Evolutionary conservation across 2,797 vertebrate species (phyloP).

Genomic region (Hafferia zeledoni): DNA sequence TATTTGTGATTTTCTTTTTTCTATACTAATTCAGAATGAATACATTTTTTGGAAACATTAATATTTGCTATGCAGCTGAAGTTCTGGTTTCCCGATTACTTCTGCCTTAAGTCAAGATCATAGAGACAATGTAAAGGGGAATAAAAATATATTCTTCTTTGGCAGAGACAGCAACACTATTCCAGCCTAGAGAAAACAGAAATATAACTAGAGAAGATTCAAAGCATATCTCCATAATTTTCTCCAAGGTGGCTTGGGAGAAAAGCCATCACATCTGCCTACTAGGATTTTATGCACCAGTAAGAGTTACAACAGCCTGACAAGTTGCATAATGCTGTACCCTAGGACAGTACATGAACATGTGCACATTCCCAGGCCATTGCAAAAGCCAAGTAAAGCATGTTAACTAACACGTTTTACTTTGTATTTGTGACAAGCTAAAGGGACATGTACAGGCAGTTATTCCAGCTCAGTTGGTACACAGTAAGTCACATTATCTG

Average conservation of each 20-base stretch:
- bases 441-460: neutral
- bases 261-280: neutral
- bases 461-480: neutral
- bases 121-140: neutral
- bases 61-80: neutral
- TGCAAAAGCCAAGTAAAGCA: neutral
- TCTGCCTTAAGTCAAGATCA: neutral
- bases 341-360: neutral
- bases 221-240: neutral
- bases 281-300: neutral
- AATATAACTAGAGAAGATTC: neutral
- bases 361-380: neutral
- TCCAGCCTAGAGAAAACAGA: neutral
- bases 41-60: neutral
- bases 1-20: neutral
- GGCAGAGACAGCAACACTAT: neutral
- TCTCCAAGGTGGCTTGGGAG: neutral
- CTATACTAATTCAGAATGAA: neutral
- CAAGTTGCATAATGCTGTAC: neutral
- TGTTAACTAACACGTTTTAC: neutral
- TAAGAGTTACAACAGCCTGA: neutral
- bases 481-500: neutral
- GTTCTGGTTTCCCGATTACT: neutral
- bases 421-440: conserved; percentile 1
- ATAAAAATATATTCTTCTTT: neutral